Base-by-base conservation (phyloP, 2,888 invertebrate genomes). In the Cancer borealis region DNA sequence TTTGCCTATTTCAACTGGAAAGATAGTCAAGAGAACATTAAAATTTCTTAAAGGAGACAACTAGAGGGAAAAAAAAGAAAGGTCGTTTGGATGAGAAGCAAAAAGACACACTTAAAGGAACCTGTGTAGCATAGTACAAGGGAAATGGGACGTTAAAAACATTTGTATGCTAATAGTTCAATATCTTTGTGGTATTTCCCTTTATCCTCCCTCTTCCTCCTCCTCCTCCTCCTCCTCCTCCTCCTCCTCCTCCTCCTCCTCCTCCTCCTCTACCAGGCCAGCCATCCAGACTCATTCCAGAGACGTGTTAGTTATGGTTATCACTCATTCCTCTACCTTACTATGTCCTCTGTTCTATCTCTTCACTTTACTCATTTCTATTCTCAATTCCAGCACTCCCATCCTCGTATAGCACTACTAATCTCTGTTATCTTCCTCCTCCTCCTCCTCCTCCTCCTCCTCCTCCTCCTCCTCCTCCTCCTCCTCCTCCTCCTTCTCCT, bases 81-180 rank as follows among this genome's bases (percentile, higher is more conserved):
- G 60, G 21, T 5, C 60, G 60, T 60, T 60, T 60, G 21, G 60
- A 60, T 60, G 60, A 60, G 60, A 60, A 60, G 60, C 60, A 60
- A 60, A 21, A 60, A 60, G 60, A 60, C 60, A 60, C 60, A 60
- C 60, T 60, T 60, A 60, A 21, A 60, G 60, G 60, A 60, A 60
- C 17, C 60, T 60, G 60, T 21, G 60, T 60, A 26, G 90, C 30
- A 90, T 30, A 12, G 46, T 49, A 49, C 49, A 12, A 90, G 90
- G 26, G 14, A 21, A 14, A 54, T 46, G 49, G 90, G 90, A 49
- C 46, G 90, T 30, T n/a, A 90, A 49, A 30, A 90, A 90, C 90
- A 90, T 90, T 90, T 90, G 90, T 90, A 90, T 90, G 90, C 49
- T 90, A 90, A 90, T 90, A 90, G 47, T 54, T 49, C 49, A 49